phyloP scores from a whole-genome alignment of 2,888 invertebrate genomes.

The Lasius fuliginosus region DNA sequence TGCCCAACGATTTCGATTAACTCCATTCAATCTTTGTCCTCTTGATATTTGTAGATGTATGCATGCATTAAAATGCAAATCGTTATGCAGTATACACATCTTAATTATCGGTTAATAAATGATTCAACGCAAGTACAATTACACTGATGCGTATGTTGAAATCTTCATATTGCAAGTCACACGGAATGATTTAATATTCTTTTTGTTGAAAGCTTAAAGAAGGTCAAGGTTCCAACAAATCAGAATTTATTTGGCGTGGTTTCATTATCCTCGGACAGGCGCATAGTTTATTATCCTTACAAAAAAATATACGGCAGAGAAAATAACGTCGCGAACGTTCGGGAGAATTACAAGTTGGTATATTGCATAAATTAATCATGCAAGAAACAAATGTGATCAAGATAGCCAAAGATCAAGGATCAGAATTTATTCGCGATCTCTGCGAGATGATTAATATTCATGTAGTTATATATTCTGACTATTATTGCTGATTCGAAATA shows the following conservation, averaged over 20 bases:
- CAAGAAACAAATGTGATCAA: slow-evolving; percentile 47
- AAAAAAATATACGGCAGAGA: slow-evolving; percentile 5
- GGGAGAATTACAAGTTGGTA: background rate
- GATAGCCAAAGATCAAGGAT: slow-evolving; percentile 38
- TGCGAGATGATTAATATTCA: slow-evolving; percentile 18
- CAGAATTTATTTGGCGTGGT: background rate
- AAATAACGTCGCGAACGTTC: slow-evolving; percentile 23
- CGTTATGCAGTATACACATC: background rate
- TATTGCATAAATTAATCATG: slow-evolving; percentile 45
- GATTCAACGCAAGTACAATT: background rate
- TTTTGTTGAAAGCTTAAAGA: slow-evolving; percentile 15
- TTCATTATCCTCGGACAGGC: background rate
- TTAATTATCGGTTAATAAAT: background rate
- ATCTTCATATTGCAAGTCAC: background rate
- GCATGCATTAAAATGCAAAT: background rate
- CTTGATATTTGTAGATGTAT: background rate
- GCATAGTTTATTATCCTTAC: slow-evolving; percentile 12
- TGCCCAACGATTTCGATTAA: background rate
- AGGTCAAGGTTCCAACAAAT: slow-evolving; percentile 12
- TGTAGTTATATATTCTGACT: background rate
- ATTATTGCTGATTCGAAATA: background rate
- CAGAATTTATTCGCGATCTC: slow-evolving; percentile 21
- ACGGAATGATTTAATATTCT: background rate
- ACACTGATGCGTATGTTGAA: background rate
- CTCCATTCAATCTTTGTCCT: background rate